A percentile compares a stretch with the other conserved stretches of the same genome.
phyloP scores from a whole-genome alignment of 2,113 vertebrate genomes.

The Microcebus murinus region DNA sequence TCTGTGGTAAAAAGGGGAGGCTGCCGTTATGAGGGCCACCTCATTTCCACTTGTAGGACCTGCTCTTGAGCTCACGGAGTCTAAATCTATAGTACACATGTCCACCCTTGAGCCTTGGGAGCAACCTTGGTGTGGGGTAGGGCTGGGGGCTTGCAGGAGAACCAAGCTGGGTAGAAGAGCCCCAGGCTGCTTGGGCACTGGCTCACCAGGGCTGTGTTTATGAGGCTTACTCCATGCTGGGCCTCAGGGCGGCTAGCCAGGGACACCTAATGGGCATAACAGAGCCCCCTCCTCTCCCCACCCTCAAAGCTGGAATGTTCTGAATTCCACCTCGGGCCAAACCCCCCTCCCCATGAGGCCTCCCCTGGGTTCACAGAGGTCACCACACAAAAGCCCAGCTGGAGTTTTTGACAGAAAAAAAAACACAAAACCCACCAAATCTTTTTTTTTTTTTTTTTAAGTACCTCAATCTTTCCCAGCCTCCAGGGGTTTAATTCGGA shows the following conservation, averaged over 20 bases:
- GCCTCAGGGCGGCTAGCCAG: conserved; percentile 61
- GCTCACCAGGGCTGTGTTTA: conserved; percentile 52
- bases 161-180: neutral
- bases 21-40: neutral
- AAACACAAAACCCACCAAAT: conserved; percentile 70
- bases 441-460: conserved; percentile 44
- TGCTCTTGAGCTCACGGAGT: neutral
- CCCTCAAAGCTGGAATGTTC: conserved; percentile 70
- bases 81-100: neutral
- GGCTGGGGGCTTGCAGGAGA: neutral
- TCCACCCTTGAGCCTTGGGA: neutral
- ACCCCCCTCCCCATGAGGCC: conserved; percentile 43
- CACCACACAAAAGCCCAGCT: conserved; percentile 76
- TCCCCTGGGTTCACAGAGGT: conserved; percentile 65
- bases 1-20: neutral
- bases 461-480: conserved; percentile 68
- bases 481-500: conserved; percentile 77
- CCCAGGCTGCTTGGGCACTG: neutral
- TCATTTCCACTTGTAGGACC: neutral
- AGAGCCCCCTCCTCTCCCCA: conserved; percentile 52
- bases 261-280: conserved; percentile 65
- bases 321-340: conserved; percentile 65
- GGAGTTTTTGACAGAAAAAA: conserved; percentile 74
- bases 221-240: conserved; percentile 66
- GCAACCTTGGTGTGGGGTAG: neutral